Evolutionary conservation across 2,888 invertebrate genomes (phyloP), one percentile per base, ranked within the genome.

Genomic region (Stegophylla sp.): DNA sequence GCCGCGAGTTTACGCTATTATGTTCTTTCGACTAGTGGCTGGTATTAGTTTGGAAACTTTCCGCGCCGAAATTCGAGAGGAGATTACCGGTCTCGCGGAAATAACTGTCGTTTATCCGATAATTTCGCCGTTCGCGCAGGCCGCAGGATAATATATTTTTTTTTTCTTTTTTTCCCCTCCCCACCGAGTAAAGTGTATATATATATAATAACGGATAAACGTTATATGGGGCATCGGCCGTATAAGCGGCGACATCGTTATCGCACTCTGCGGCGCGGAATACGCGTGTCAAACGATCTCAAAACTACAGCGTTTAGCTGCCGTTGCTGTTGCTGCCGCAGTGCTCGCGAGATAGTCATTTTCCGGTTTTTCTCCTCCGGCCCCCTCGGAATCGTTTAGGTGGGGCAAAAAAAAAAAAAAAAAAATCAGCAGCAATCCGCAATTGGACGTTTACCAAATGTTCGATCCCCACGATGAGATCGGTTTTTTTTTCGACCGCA

Each of bases 361-460:
- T 56, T 20, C 17, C 17, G 56, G 72, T 56, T 20, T 20, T 56
- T 56, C 20, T 20, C 23, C 45, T 20, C 9, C 12, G 12, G n/a
- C 51, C 48, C 20, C 15, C 51, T 71, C 20, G 10, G 7, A 26
- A 67, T 20, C 53, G 15, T 71, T 71, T 34, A 34, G 23, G 34
- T 53, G 26, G n/a, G 17, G n/a, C 10, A n/a, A n/a, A n/a, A n/a
- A n/a, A n/a, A n/a, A n/a, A n/a, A 12, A 17, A 20, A 43, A 43
- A 34, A 43, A 59, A 72, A 72, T 43, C 34, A 28, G 53, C 34
- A 5, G 51, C 20, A 56, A 23, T 13, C 23, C n/a, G 41, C 20
- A 34, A 20, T 76, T 76, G 75, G 75, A 66, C 66, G 64, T 64
- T 76, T 64, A 64, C 75, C 75, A 76, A 76, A 76, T 66, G 66